A percentile compares a stretch with the other conserved stretches of the same genome.
Conservation (phyloP, 2,888 invertebrate genomes). For the Nasonia oneida region DNA sequence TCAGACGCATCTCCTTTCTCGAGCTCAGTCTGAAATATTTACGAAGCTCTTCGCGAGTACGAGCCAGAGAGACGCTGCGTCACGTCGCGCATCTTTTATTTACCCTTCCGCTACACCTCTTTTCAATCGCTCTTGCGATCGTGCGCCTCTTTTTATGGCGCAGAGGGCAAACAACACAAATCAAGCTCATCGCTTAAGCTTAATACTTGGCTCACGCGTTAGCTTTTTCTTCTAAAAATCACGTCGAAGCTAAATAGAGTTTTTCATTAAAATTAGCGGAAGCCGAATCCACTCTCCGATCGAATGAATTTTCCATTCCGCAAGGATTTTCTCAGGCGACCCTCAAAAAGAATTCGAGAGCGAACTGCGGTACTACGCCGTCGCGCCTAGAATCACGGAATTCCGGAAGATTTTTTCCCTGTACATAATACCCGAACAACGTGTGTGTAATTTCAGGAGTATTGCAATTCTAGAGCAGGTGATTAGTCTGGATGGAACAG, state of each 20-base stretch:
- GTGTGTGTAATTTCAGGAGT: too few species aligned
- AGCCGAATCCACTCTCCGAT: constrained; percentile 46
- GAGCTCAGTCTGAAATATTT: neutral
- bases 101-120: neutral
- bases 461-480: neutral
- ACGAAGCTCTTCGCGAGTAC: neutral
- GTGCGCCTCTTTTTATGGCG: constrained; percentile 10
- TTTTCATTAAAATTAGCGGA: constrained; percentile 46
- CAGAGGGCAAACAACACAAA: constrained; percentile 48
- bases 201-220: too few species aligned
- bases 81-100: neutral
- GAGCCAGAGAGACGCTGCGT: neutral
- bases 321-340: constrained; percentile 29
- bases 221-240: too few species aligned
- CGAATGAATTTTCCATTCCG: constrained; percentile 48
- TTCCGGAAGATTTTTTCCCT: neutral
- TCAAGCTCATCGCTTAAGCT: constrained; percentile 29
- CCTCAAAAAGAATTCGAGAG: too few species aligned
- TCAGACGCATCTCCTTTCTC: neutral
- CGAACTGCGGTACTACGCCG: too few species aligned
- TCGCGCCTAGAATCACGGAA: neutral
- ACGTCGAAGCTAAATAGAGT: too few species aligned
- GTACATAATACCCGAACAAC: too few species aligned
- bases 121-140: too few species aligned
- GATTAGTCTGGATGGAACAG: neutral